Evolutionary conservation across 2,113 vertebrate genomes (phyloP), one percentile per base, ranked within the genome.

Genomic region (Ictalurus furcatus): DNA sequence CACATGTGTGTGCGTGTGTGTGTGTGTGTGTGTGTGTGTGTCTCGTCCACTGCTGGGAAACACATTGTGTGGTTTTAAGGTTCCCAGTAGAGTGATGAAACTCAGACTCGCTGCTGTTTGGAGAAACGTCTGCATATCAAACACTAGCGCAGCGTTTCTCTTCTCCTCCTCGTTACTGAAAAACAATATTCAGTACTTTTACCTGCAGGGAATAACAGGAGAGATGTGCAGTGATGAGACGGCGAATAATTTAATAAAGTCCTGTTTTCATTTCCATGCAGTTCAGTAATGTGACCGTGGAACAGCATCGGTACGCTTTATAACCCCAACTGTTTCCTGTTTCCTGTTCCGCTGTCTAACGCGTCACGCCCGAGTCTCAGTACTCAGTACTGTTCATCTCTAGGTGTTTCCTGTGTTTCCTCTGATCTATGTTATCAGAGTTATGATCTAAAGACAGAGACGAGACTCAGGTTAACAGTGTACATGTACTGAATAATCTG

Each of bases 51-150:
- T 89, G 84, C 85, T 87, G 90, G 74, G 82, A 88, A 91, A 92
- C 86, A 90, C 81, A 85, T 89, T 73, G 79, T 91, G 76, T 65
- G 84, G 21, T 48, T 69, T 91, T 69, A 92, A 30, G 30, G 86
- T 65, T 88, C 88, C 85, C 87, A 85, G 82, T 81, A 61, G 78
- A 89, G 82, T 87, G 88, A 87, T 88, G 89, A 88, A 59, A 1
- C 80, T 91, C 92, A 67, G 82, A 59, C 56, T 82, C 23, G n/a
- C 48, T 88, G 85, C 86, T 82, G 84, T 90, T 83, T 90, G 88
- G 91, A 93, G 91, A 40, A 71, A 9, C 2, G 44, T 9, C 25
- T 78, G 74, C 5, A 28, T 28, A 74, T 40, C 34, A 1, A 7
- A 74, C 37, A 11, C 71, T 11, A 21, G 44, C 2, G 2, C 37